phyloP scores from a whole-genome alignment of 2,888 invertebrate genomes.

The Rotaria socialis region DNA sequence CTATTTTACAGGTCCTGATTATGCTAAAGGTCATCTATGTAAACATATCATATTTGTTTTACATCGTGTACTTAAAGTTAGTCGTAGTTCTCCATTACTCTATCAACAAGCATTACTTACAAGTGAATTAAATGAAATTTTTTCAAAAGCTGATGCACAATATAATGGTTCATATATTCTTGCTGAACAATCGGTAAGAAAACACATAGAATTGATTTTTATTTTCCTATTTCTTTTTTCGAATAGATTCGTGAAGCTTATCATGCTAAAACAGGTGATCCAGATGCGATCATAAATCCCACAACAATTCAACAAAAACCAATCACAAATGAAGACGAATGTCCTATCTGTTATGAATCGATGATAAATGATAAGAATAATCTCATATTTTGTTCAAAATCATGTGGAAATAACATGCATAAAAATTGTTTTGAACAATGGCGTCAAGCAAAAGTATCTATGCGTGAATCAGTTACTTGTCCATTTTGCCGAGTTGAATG shows the following conservation, averaged over 20 bases:
- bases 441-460: neutral
- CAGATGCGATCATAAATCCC: neutral
- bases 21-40: neutral
- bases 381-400: neutral
- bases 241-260: neutral
- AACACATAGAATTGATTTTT: too few relatives aligned
- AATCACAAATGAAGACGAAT: neutral
- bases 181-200: conserved; percentile 6
- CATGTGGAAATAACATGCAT: conserved; percentile 24
- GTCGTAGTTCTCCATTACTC: neutral
- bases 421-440: conserved; percentile 24
- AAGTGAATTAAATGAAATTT: conserved; percentile 11
- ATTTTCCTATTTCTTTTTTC: neutral
- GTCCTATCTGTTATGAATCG: conserved; percentile 14
- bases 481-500: conserved; percentile 16
- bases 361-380: neutral
- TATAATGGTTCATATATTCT: neutral
- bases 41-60: conserved; percentile 28
- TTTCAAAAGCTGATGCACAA: conserved; percentile 4
- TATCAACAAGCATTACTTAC: conserved; percentile 29
- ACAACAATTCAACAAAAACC: neutral
- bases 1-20: neutral
- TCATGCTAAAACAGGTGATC: conserved; percentile 2
- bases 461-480: neutral
- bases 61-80: conserved; percentile 25